Evolutionary conservation across 2,888 invertebrate genomes (phyloP).

Genomic region (Baccha elongata): DNA sequence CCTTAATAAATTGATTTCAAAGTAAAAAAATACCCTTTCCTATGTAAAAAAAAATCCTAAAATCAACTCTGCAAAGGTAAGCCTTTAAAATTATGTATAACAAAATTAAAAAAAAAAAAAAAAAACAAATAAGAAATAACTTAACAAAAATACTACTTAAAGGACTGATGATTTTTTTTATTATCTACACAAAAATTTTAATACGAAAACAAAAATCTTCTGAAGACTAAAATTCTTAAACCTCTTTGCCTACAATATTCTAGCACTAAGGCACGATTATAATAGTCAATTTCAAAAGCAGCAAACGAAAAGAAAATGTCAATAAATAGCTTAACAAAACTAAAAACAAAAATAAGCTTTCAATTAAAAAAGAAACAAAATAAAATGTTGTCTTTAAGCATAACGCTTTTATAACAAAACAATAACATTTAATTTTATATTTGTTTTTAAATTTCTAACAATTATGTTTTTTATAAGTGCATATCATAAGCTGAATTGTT

Average conservation of each 20-base stretch:
- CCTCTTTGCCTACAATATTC: slow-evolving; percentile 37
- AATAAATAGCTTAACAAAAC: slow-evolving; percentile 2
- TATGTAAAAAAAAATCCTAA: no score
- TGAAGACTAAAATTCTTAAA: slow-evolving; percentile 46
- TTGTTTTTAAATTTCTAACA: neutral
- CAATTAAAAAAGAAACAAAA: neutral
- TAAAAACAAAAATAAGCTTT: slow-evolving; percentile 2
- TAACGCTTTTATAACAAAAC: slow-evolving; percentile 12
- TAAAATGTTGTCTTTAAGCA: slow-evolving; percentile 2
- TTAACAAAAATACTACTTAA: slow-evolving; percentile 3
- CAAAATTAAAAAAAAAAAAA: neutral
- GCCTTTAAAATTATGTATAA: neutral
- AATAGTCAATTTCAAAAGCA: slow-evolving; percentile 57
- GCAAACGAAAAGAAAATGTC: slow-evolving; percentile 13
- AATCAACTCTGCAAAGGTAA: neutral
- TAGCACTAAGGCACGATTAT: slow-evolving; percentile 37
- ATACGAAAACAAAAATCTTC: slow-evolving; percentile 17
- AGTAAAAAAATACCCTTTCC: no score
- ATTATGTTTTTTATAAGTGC: slow-evolving; percentile 10
- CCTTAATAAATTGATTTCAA: no score
- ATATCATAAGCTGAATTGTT: slow-evolving; percentile 23
- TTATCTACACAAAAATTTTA: slow-evolving; percentile 8
- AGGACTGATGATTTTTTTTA: slow-evolving; percentile 33
- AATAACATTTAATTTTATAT: neutral
- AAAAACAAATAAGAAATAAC: neutral